Evolutionary conservation across 2,113 vertebrate genomes (phyloP), one percentile per base, ranked within the genome.

Genomic region (Python bivittatus): DNA sequence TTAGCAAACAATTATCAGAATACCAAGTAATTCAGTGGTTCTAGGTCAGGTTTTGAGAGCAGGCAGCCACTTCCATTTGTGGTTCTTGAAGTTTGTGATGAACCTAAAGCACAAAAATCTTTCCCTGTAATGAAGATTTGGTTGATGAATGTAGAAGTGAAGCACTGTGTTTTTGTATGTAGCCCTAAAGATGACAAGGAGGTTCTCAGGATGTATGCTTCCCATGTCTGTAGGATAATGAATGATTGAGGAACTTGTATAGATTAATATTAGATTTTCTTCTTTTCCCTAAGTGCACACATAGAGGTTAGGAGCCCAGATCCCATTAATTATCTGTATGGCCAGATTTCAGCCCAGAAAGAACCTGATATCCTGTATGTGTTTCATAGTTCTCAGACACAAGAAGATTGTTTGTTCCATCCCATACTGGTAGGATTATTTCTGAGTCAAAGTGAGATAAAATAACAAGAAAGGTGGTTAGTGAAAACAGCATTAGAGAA

Each of bases 81-180:
- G 13, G 1, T 84, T 60, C 3, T 12, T 15, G 23, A 92, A 42
- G 52, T 91, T 92, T 95, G 93, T 96, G 94, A 95, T 95, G 91
- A 93, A 86, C 53, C n/a, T 33, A 93, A 96, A 93, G 94, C 60
- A 84, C 6, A 61, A 93, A 90, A 95, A 52, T 0, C 13, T 89
- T 93, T 88, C 15, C 84, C 92, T 94, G 54, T 91, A 91, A 93
- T 58, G 86, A 95, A 61, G 86, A 88, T 8, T n/a, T 58, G 88
- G 54, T 42, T 68, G 11, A 92, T 91, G 88, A 68, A 8, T 15
- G 54, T 60, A 88, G 22, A 27, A 85, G 9, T 85, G 84, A 27
- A 48, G 52, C 3, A 23, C 23, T 42, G 4, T 15, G 10, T 27
- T 25, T 20, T 48, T 85, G 25, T n/a, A 17, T 72, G 58, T 33